phyloP scores from a whole-genome alignment of 37 sponge, comb jelly and placozoan species.

The Axinella damicornis region DNA sequence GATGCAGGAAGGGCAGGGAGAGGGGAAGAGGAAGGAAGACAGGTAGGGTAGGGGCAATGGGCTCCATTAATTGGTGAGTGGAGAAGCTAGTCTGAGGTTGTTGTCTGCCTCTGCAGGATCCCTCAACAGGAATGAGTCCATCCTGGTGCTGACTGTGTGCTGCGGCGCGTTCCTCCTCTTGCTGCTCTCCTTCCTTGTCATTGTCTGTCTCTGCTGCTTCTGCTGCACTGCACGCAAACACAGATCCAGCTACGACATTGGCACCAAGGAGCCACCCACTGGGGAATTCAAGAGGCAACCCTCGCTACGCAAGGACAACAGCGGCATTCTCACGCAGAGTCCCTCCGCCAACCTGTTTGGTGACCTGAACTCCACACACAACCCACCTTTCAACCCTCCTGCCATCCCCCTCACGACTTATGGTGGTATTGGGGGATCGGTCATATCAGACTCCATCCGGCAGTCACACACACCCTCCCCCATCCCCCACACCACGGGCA shows the following conservation, averaged over 20 bases:
- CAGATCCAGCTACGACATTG: background rate
- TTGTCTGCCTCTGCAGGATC: too few species aligned
- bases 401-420: slow-evolving; percentile 9
- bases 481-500: slow-evolving; percentile 2
- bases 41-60: too few species aligned
- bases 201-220: slow-evolving; percentile 24
- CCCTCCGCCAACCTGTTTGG: background rate
- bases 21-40: too few species aligned
- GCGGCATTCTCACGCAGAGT: slow-evolving; percentile 16
- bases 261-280: background rate
- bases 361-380: background rate
- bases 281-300: background rate
- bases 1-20: too few species aligned
- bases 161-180: slow-evolving; percentile 17
- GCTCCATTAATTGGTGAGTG: too few species aligned
- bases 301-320: slow-evolving; percentile 56
- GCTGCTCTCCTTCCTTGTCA: slow-evolving; percentile 21
- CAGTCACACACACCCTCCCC: slow-evolving; percentile 23
- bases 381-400: slow-evolving; percentile 1
- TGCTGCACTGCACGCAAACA: background rate
- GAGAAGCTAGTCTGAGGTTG: too few species aligned
- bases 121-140: slow-evolving; percentile 2
- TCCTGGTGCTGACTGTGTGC: slow-evolving; percentile 2
- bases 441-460: background rate
- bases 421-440: background rate